These are phyloP conservation scores for Mimachlamys varia DNA, from an alignment of 2,888 invertebrate species.

Conservation along the genomic window DNA sequence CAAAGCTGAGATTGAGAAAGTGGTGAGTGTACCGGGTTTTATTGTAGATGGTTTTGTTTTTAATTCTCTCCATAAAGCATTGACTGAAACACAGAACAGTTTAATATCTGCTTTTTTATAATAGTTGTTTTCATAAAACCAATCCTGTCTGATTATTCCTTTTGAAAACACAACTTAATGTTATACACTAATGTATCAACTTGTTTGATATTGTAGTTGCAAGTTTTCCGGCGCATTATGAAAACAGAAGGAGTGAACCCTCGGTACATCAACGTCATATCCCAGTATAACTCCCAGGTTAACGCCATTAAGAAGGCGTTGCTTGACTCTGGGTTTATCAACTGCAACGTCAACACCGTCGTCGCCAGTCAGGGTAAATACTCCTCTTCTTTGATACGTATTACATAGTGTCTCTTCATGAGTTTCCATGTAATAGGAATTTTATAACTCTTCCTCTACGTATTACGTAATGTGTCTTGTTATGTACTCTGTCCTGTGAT, in stretches of 20 bases:
- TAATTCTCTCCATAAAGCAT: no score
- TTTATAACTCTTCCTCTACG: no score
- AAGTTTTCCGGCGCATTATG: background rate
- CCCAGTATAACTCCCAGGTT: conserved; percentile 74
- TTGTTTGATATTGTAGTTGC: background rate
- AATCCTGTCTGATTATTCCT: no score
- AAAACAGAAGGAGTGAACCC: conserved; percentile 41
- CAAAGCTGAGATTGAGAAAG: conserved; percentile 64
- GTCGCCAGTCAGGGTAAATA: conserved; percentile 69
- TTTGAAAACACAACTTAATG: no score
- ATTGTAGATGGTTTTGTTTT: no score
- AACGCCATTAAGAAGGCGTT: conserved; percentile 61
- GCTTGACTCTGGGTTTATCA: conserved; percentile 44
- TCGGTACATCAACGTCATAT: conserved; percentile 62
- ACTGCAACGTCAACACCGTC: conserved; percentile 63
- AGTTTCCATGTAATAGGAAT: no score
- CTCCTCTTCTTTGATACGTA: no score
- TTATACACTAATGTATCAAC: background rate
- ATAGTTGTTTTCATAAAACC: no score
- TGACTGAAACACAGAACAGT: background rate
- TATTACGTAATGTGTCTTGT: no score
- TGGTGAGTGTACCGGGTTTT: conserved; percentile 58
- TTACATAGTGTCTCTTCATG: no score
- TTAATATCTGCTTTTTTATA: background rate
- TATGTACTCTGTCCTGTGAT: no score